A percentile compares a stretch with the other conserved stretches of the same genome.
Evolutionary conservation across 2,113 vertebrate species (phyloP).

Genomic region (Channa maculata): DNA sequence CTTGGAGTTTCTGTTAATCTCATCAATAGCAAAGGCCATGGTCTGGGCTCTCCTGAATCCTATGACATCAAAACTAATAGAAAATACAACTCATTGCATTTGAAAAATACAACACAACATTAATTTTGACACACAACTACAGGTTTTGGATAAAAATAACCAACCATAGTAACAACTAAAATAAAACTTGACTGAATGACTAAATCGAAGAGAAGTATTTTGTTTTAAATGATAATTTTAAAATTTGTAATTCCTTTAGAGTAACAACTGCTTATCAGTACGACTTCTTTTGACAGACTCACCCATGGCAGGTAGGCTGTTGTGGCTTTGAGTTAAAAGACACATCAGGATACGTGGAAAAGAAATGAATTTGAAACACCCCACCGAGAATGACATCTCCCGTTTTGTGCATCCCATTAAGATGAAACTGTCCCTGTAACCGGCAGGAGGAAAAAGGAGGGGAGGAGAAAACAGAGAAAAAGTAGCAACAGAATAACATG

Average conservation of each 20-base stretch:
- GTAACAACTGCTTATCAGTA: too few relatives aligned
- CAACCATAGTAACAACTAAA: too few relatives aligned
- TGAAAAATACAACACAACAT: too few relatives aligned
- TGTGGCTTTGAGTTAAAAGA: conserved; percentile 53
- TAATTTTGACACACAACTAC: too few relatives aligned
- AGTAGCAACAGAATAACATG: background rate
- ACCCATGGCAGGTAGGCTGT: conserved; percentile 54
- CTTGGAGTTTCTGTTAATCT: conserved; percentile 68
- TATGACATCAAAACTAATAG: background rate
- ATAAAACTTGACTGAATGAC: too few relatives aligned
- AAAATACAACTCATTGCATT: too few relatives aligned
- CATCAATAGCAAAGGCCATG: conserved; percentile 72
- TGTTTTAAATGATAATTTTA: too few relatives aligned
- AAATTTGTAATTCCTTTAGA: too few relatives aligned
- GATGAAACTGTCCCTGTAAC: conserved; percentile 49
- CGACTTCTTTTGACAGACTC: conserved; percentile 17
- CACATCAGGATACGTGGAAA: conserved; percentile 44
- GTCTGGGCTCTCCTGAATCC: conserved; percentile 23
- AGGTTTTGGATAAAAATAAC: too few relatives aligned
- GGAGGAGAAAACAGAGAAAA: background rate
- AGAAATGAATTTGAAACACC: conserved; percentile 52
- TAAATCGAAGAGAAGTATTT: too few relatives aligned
- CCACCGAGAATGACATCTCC: conserved; percentile 68
- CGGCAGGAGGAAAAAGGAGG: conserved; percentile 19
- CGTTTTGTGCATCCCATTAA: conserved; percentile 55